Conservation (phyloP, 2,797 vertebrate species). For the Platalea minor region DNA sequence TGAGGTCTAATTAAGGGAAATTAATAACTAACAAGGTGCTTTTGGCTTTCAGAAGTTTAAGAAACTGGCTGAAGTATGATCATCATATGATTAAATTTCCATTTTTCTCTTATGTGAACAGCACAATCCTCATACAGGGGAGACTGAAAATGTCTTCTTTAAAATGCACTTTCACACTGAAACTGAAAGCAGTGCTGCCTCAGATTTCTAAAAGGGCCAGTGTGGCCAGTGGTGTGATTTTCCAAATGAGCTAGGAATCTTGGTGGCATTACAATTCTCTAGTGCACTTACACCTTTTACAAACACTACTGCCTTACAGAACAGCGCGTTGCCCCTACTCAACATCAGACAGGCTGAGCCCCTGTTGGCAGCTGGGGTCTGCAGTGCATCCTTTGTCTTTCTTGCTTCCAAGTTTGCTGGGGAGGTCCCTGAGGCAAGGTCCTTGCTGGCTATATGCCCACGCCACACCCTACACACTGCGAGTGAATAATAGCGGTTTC, state of each 20-base stretch:
- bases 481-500: neutral
- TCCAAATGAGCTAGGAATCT: neutral
- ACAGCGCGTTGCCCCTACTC: neutral
- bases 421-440: neutral
- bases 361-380: neutral
- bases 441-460: neutral
- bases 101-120: neutral
- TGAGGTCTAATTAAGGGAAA: neutral
- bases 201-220: neutral
- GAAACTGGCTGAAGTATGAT: neutral
- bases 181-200: neutral
- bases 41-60: neutral
- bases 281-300: neutral
- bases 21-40: neutral
- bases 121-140: neutral
- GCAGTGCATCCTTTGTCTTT: neutral
- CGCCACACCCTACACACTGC: fast-evolving
- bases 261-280: fast-evolving
- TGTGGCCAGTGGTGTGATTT: neutral
- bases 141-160: neutral
- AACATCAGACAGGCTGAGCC: neutral
- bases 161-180: neutral
- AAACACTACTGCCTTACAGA: fast-evolving
- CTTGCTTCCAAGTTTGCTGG: neutral
- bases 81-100: neutral